These are phyloP conservation scores for Cryptosula pallasiana DNA, from an alignment of 2,888 invertebrate species.

Conservation along the genomic window DNA sequence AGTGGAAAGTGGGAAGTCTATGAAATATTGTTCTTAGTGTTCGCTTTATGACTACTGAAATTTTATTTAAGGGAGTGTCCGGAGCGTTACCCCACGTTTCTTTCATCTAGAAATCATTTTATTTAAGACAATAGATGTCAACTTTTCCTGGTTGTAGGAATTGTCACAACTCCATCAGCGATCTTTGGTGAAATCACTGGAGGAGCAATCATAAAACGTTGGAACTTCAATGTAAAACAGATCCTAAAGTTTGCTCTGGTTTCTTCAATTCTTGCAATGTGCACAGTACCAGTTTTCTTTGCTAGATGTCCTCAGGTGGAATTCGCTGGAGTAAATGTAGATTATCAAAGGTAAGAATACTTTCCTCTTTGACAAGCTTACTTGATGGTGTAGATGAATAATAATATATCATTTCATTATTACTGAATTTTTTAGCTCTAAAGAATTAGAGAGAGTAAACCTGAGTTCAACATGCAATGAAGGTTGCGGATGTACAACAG, in stretches of 20 bases:
- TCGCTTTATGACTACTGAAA: no score
- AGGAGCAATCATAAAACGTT: background rate
- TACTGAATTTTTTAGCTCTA: background rate
- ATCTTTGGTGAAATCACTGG: background rate
- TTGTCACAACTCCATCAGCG: background rate
- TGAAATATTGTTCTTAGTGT: no score
- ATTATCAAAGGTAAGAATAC: background rate
- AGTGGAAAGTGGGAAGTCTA: no score
- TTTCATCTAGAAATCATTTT: no score
- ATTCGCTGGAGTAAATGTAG: background rate
- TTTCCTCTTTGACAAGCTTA: no score
- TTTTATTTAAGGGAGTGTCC: no score
- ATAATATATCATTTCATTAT: no score
- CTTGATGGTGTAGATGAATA: no score
- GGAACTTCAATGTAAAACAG: background rate
- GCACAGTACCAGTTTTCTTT: background rate
- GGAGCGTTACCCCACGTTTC: no score
- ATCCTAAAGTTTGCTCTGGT: background rate
- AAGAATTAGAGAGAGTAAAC: constrained; percentile 9
- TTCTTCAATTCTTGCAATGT: background rate
- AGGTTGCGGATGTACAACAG: constrained; percentile 60
- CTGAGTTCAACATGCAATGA: constrained; percentile 57
- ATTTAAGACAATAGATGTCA: no score
- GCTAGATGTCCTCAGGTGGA: background rate
- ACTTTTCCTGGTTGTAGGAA: background rate